A percentile compares a stretch with the other conserved stretches of the same genome.
Conservation (phyloP, 2,888 invertebrate genomes). For the Alcis repandata region DNA sequence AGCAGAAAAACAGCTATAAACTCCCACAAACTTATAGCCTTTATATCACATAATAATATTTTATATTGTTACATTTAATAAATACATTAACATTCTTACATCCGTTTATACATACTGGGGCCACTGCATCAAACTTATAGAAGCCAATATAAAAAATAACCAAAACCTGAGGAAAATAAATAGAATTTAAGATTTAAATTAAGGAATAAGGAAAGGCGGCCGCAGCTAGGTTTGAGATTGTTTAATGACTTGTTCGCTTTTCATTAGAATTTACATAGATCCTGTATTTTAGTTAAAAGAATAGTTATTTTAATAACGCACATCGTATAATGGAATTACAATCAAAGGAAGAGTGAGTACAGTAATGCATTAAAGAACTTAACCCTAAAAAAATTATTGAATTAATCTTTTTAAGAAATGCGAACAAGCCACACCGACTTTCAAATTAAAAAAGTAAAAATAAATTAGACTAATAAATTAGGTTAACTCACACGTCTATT, state of each 20-base stretch:
- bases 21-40: constrained; percentile 72
- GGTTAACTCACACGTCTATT: constrained; percentile 61
- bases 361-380: constrained; percentile 7
- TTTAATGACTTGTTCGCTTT: constrained; percentile 70
- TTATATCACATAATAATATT: constrained; percentile 76
- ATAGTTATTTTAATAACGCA: not conserved
- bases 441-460: constrained; percentile 65
- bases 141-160: constrained; percentile 58
- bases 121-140: constrained; percentile 61
- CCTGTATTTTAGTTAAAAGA: not conserved
- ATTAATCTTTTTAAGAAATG: constrained; percentile 54
- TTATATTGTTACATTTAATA: constrained; percentile 67
- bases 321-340: not conserved
- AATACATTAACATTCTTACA: constrained; percentile 62
- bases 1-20: constrained; percentile 58
- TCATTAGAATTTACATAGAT: constrained; percentile 46
- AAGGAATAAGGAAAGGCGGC: constrained; percentile 62
- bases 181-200: constrained; percentile 48
- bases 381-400: constrained; percentile 11
- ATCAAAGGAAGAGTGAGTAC: not conserved
- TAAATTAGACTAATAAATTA: constrained; percentile 81
- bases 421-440: constrained; percentile 71
- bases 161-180: constrained; percentile 55
- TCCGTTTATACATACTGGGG: constrained; percentile 61
- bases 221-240: constrained; percentile 67